Evolutionary conservation across 2,113 vertebrate species (phyloP).

Genomic region (Piliocolobus tephrosceles): DNA sequence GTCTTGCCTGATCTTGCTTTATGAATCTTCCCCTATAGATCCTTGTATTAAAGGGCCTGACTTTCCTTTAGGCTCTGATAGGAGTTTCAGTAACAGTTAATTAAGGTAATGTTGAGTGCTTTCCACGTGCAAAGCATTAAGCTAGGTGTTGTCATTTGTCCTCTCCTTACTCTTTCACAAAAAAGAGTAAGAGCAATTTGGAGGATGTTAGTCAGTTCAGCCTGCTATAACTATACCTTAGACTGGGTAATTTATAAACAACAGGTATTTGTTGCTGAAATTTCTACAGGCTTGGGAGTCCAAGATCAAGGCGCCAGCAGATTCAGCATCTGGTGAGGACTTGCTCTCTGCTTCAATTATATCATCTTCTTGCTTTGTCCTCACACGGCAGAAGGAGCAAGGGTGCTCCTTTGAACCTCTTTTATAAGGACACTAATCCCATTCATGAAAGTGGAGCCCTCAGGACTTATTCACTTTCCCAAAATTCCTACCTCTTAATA

Average conservation of each 20-base stretch:
- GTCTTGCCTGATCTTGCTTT: neutral
- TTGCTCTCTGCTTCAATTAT: neutral
- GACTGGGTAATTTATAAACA: neutral
- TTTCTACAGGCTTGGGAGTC: neutral
- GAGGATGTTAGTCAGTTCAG: neutral
- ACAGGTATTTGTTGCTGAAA: neutral
- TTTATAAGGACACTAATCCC: neutral
- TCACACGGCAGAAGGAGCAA: neutral
- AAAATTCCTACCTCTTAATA: neutral
- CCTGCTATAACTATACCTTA: neutral
- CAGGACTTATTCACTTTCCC: no score
- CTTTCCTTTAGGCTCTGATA: neutral
- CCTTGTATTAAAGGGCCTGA: neutral
- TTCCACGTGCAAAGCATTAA: neutral
- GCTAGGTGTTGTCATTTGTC: neutral
- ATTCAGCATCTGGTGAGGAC: neutral
- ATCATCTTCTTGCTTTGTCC: neutral
- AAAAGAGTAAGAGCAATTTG: neutral
- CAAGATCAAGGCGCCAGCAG: neutral
- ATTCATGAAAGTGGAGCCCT: neutral
- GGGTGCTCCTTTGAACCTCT: rapidly evolving
- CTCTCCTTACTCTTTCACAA: neutral
- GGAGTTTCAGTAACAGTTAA: neutral
- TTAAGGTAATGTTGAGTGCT: neutral
- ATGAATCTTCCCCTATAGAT: neutral